These are phyloP conservation scores for Athrips mouffetella DNA, from an alignment of 2,888 invertebrate species.

Conservation along the genomic window DNA sequence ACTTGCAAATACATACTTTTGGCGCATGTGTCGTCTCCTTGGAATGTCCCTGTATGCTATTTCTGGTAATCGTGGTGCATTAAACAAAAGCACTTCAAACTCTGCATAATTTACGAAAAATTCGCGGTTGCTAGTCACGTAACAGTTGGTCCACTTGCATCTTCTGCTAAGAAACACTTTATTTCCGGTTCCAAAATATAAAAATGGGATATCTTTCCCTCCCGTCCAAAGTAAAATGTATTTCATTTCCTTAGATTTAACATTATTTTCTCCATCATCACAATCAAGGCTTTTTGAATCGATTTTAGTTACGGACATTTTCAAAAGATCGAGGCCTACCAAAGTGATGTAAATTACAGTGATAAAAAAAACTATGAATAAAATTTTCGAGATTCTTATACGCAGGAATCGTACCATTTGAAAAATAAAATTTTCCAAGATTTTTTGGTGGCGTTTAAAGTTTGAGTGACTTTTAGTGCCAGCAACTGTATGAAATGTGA, in stretches of 20 bases:
- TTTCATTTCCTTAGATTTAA: conserved; percentile 27
- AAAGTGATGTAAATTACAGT: background rate
- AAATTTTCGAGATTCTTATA: background rate
- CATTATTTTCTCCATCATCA: background rate
- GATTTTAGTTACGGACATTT: too few species aligned
- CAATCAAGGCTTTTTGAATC: too few species aligned
- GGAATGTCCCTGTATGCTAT: conserved; percentile 32
- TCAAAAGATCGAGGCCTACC: too few species aligned
- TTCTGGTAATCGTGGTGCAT: conserved; percentile 42
- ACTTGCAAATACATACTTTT: conserved; percentile 56
- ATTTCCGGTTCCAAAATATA: conserved; percentile 46
- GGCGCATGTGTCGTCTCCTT: conserved; percentile 32
- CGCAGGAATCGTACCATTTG: too few species aligned
- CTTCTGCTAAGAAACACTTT: conserved; percentile 41
- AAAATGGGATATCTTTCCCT: conserved; percentile 39
- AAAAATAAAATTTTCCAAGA: too few species aligned
- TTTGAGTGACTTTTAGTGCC: too few species aligned
- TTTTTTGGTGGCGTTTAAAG: too few species aligned
- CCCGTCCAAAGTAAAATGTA: conserved; percentile 57
- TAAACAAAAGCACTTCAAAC: conserved; percentile 52
- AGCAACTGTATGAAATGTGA: too few species aligned
- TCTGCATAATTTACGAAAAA: conserved; percentile 38
- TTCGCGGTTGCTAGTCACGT: conserved; percentile 44
- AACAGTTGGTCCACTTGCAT: conserved; percentile 53
- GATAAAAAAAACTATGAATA: background rate